Evolutionary conservation across 2,888 invertebrate genomes (phyloP).

Genomic region (Torymus aiolomorphi): DNA sequence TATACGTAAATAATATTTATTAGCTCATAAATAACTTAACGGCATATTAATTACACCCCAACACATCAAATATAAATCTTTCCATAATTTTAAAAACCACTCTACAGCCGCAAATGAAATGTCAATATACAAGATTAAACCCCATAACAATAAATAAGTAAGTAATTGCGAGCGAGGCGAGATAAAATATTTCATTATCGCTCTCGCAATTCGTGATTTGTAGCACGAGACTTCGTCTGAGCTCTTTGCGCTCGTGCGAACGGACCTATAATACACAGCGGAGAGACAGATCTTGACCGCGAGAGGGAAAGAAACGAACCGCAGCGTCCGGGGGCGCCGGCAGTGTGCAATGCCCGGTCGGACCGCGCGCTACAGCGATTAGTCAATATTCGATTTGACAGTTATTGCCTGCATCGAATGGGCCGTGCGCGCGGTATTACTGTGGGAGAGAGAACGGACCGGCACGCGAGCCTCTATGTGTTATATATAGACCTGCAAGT

Average conservation of each 20-base stretch:
- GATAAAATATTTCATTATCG: neutral
- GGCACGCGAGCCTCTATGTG: too few species aligned
- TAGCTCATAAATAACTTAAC: too few species aligned
- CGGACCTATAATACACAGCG: too few species aligned
- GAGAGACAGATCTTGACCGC: slow-evolving; percentile 32
- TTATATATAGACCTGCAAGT: too few species aligned
- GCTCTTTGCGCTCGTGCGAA: neutral
- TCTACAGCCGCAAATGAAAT: too few species aligned
- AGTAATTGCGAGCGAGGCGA: too few species aligned
- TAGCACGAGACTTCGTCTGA: slow-evolving; percentile 10
- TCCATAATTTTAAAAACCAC: too few species aligned
- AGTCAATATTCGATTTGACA: slow-evolving; percentile 53
- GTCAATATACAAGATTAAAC: slow-evolving; percentile 1
- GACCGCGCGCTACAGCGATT: slow-evolving; percentile 27
- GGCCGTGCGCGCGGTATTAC: slow-evolving; percentile 4
- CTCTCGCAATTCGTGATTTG: slow-evolving; percentile 10
- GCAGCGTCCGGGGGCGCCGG: neutral
- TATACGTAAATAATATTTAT: neutral
- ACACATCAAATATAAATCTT: too few species aligned
- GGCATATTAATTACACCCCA: too few species aligned
- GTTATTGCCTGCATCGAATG: slow-evolving; percentile 45
- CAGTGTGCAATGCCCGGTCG: neutral
- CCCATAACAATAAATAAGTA: too few species aligned
- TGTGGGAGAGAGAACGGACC: neutral
- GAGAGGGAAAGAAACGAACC: slow-evolving; percentile 6